Base-by-base conservation (phyloP, 2,888 invertebrate genomes). In the Ophion ellenae region DNA sequence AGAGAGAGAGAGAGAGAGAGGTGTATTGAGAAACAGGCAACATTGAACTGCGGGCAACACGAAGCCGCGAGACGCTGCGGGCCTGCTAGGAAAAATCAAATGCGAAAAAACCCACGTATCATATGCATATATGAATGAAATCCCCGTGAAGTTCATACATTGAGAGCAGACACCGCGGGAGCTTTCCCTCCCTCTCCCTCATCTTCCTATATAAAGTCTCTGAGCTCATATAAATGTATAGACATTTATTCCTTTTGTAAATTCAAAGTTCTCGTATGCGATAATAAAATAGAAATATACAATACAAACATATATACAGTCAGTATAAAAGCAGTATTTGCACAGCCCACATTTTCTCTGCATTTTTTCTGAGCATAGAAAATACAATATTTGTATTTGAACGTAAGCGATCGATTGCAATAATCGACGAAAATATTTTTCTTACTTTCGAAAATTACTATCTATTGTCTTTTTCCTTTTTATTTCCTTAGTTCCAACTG, bases 41-140 rank as follows among this genome's bases (percentile, higher is more conserved):
- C 11, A 64, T 74, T 61, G 74, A 74, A 74, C 53, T 66, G 74
- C 71, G 53, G 67, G 64, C 64, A 70, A 71, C 10, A 70, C 64
- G 36, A 67, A 61, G 66, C 74, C 53, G 61, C 71, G 53, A n/a
- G 20, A 17, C 14, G 64, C 36, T 14, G 64, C 47, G 14, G 66
- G 5, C 47, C 14, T 47, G 47, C 47, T 47, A 47, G 40, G 64
- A 28, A 85, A 79, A 82, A 77, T 82, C 76, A 82, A 76, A 85
- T 61, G 73, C 61, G 59, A 47, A 69, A 80, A 81, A 83, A 76
- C 79, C 79, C 74, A 87, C 53, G 84, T 57, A 47, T 70, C 79
- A 67, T 28, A 81, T 87, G 81, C 85, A 86, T 86, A 85, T 86
- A 86, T 84, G 86, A 81, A 87, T 86, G 85, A 85, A 86, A 86